Conservation (phyloP, 2,888 invertebrate species). For the Tinea semifulvella region DNA sequence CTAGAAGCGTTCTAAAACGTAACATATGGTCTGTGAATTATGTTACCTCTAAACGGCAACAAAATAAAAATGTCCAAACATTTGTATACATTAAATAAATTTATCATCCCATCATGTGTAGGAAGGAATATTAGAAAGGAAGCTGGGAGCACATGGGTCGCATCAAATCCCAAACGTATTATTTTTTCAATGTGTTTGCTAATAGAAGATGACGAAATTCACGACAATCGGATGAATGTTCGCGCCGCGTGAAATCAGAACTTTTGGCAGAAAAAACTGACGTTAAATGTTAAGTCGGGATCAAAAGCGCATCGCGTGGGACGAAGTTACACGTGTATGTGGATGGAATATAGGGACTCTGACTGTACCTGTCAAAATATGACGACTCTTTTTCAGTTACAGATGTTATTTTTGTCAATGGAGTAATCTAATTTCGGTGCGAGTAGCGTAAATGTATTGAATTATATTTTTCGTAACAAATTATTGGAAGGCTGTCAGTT, state of each 20-base stretch:
- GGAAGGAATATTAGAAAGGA: constrained; percentile 46
- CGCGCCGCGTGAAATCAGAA: constrained; percentile 64
- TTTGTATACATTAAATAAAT: constrained; percentile 67
- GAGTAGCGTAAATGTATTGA: constrained; percentile 57
- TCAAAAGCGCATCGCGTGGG: constrained; percentile 34
- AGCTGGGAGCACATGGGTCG: constrained; percentile 61
- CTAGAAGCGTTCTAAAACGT: constrained; percentile 49
- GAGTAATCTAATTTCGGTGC: constrained; percentile 58
- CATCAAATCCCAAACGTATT: constrained; percentile 63
- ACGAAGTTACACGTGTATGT: constrained; percentile 57
- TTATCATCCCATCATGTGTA: constrained; percentile 61
- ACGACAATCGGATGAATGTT: constrained; percentile 62
- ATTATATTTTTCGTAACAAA: constrained; percentile 59
- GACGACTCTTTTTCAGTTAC: constrained; percentile 56
- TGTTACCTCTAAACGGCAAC: constrained; percentile 62
- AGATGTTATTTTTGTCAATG: constrained; percentile 61
- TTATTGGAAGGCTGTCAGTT: constrained; percentile 61
- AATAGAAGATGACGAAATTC: constrained; percentile 61
- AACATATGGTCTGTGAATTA: constrained; percentile 65
- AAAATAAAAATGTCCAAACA: constrained; percentile 67
- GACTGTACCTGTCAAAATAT: constrained; percentile 65
- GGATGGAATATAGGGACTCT: constrained; percentile 51
- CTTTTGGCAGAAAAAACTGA: constrained; percentile 50
- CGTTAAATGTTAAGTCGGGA: constrained; percentile 31
- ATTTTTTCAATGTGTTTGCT: constrained; percentile 61